Evolutionary conservation across 2,797 vertebrate genomes (phyloP).

Genomic region (Enteromius viviparus): DNA sequence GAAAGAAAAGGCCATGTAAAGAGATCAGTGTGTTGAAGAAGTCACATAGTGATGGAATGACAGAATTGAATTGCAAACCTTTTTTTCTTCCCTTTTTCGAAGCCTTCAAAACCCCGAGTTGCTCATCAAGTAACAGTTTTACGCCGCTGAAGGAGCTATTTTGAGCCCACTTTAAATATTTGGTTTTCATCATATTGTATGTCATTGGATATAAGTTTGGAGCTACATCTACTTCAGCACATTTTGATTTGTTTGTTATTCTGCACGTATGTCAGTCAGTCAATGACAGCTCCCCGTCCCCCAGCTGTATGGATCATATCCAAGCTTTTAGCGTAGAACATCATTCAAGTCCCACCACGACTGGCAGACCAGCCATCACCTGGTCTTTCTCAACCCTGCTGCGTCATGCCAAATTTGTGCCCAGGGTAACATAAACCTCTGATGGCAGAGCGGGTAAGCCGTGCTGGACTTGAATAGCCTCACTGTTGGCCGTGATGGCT

Average conservation of each 20-base stretch:
- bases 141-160: conserved; percentile 25
- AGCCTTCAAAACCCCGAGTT: neutral
- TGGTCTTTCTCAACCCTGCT: conserved; percentile 43
- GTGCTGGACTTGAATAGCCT: conserved; percentile 31
- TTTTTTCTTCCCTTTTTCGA: neutral
- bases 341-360: conserved; percentile 20
- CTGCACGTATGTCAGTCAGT: conserved; percentile 31
- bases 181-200: conserved; percentile 22
- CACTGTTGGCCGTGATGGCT: conserved; percentile 32
- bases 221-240: conserved; percentile 34
- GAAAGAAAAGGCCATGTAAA: conserved; percentile 26
- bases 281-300: conserved; percentile 10
- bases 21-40: neutral
- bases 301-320: conserved; percentile 35
- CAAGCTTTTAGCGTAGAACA: conserved; percentile 37
- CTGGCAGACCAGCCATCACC: conserved; percentile 32
- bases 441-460: conserved; percentile 11
- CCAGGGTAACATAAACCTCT: conserved; percentile 40
- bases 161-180: conserved; percentile 14
- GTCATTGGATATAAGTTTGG: conserved; percentile 27
- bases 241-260: conserved; percentile 46
- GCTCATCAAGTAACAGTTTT: conserved; percentile 37
- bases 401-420: conserved; percentile 41
- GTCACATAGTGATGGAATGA: conserved; percentile 31
- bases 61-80: conserved; percentile 19